phyloP scores from a whole-genome alignment of 2,113 vertebrate genomes.

The Cisticola juncidis region DNA sequence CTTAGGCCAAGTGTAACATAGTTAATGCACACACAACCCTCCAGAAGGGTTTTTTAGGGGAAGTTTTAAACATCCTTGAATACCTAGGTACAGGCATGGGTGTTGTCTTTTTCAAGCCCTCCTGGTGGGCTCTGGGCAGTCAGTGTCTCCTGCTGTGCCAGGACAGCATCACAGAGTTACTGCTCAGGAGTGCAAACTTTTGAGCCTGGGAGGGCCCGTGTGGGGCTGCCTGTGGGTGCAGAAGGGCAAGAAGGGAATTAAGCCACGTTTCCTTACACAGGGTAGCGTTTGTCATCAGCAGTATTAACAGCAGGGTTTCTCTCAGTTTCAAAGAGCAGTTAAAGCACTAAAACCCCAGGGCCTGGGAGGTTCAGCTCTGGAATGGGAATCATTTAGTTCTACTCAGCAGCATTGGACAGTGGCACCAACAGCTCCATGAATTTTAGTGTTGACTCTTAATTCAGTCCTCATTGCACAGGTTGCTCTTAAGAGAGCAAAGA shows the following conservation, averaged over 20 bases:
- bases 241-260: not conserved
- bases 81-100: not conserved
- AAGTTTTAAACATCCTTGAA: not conserved
- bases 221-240: not conserved
- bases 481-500: not conserved
- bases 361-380: not conserved
- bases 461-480: too few relatives aligned
- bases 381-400: not conserved
- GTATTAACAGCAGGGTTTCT: not conserved
- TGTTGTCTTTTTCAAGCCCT: not conserved
- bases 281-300: not conserved
- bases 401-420: not conserved
- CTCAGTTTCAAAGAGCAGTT: not conserved
- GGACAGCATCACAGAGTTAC: not conserved
- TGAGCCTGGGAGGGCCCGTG: accelerated
- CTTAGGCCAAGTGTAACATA: not conserved
- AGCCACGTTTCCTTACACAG: not conserved
- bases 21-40: not conserved
- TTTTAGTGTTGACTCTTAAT: not conserved
- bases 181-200: not conserved
- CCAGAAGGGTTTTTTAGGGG: not conserved
- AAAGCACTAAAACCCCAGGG: not conserved
- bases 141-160: not conserved
- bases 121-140: not conserved
- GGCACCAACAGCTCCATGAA: not conserved